Evolutionary conservation across 2,113 vertebrate genomes (phyloP), one percentile per base, ranked within the genome.

Genomic region (Cynopterus brachyotis): DNA sequence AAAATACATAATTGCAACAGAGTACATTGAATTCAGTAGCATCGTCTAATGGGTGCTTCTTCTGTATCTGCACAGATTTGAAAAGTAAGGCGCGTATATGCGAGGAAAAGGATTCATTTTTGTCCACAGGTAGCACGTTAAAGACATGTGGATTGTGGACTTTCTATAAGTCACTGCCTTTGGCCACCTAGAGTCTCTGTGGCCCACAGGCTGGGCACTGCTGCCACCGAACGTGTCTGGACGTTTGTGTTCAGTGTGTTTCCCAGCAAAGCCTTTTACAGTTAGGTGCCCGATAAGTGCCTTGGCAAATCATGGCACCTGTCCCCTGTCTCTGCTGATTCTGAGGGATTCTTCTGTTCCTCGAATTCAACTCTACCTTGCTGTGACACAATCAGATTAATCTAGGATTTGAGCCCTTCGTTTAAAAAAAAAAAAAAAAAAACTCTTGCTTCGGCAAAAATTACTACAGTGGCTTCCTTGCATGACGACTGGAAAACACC

Each of bases 371-470:
- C 40, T 91, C 42, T 57, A 9, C 73, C 83, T 66, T 3, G 0
- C 19, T 30, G 8, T 69, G 79, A 67, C 57, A 37, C 6, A 0
- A 17, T 72, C 79, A 30, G 81, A 20, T 22, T 30, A 26, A 11
- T 0, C 94, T 60, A 35, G 69, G 42, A 59, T 53, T 57, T 86
- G 89, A 59, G n/a, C 59, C 0, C 1, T 5, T 59, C 9, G 8
- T 96, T 92, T 97, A 47, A 69, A 95, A 37, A 89, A 84, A 78
- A 62, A 84, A 59, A 60, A 55, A n/a, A n/a, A n/a, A n/a, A n/a
- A n/a, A n/a, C 35, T 11, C 1, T 89, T 32, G 32, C 83, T 20
- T 89, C 13, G 9, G 79, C 91, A 95, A 72, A 96, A 45, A 57
- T 16, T 57, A 40, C 72, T 82, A 37, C n/a, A 82, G 40, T 37